These are phyloP conservation scores for Erebia epiphron DNA, from an alignment of 2,888 invertebrate species.

Conservation along the genomic window DNA sequence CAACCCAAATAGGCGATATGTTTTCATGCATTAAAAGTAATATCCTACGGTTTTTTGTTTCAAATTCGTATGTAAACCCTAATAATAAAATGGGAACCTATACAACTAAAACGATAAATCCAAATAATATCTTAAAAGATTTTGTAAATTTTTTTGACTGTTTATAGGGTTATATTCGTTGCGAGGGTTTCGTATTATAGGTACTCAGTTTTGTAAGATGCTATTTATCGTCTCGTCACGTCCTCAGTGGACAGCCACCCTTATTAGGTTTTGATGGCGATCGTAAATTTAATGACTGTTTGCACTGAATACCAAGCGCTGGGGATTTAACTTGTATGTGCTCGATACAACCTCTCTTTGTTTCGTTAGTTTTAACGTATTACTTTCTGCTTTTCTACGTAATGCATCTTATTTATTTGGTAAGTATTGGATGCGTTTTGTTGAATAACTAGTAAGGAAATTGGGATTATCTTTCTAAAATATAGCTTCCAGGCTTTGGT, in stretches of 20 bases:
- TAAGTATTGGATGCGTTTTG: too few species aligned
- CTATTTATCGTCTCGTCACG: conserved; percentile 15
- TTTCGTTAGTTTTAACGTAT: conserved; percentile 4
- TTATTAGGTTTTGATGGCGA: conserved; percentile 38
- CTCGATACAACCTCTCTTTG: conserved; percentile 4
- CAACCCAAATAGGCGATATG: too few species aligned
- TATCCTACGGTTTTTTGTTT: too few species aligned
- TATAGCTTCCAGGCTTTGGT: too few species aligned
- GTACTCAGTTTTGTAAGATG: not conserved
- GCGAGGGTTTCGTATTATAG: not conserved
- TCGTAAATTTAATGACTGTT: conserved; percentile 35
- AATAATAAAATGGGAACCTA: too few species aligned
- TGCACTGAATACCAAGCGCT: conserved; percentile 29
- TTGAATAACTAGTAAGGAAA: too few species aligned
- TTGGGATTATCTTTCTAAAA: too few species aligned
- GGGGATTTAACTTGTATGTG: conserved; percentile 17
- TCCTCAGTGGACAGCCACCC: conserved; percentile 24
- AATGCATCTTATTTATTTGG: not conserved
- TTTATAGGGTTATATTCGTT: not conserved
- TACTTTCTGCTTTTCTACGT: not conserved
- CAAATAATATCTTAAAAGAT: not conserved
- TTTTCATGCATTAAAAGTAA: too few species aligned
- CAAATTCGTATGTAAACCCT: too few species aligned
- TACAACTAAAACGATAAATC: too few species aligned
- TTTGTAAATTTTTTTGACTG: not conserved